Percentiles rank a stretch among this genome's conserved stretches.
These are phyloP conservation scores for Drosophila paranaensis DNA, from an alignment of 2,888 invertebrate species.

Conservation along the genomic window DNA sequence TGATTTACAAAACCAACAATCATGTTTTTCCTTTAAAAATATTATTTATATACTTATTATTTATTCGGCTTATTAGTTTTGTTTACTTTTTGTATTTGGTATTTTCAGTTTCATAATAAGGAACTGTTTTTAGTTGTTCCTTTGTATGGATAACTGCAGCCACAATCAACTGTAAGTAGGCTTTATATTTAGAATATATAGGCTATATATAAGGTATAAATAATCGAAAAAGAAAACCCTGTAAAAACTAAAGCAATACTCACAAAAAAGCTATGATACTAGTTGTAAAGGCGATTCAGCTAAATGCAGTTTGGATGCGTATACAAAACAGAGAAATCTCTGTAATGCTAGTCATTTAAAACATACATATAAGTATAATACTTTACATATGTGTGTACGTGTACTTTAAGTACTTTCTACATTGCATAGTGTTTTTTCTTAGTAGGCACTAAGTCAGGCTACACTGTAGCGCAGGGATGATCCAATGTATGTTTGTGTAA, in stretches of 20 bases:
- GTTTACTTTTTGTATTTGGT: not conserved
- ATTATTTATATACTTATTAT: not conserved
- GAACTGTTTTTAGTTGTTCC: not conserved
- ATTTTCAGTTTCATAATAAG: not conserved
- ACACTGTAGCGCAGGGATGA: conserved; percentile 79
- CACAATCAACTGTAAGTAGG: conserved; percentile 60
- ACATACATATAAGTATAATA: conserved; percentile 12
- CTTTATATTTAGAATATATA: conserved; percentile 10
- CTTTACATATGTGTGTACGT: conserved; percentile 3
- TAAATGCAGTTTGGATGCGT: conserved; percentile 51
- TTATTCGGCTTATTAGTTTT: not conserved
- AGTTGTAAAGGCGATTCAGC: conserved; percentile 66
- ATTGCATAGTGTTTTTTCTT: conserved; percentile 15
- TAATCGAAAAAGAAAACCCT: conserved; percentile 64
- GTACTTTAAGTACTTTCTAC: conserved; percentile 56
- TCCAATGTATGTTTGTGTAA: conserved; percentile 44
- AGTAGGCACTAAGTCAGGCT: conserved; percentile 72
- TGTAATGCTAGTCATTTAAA: conserved; percentile 29
- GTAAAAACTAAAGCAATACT: conserved; percentile 83
- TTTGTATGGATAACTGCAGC: conserved; percentile 26
- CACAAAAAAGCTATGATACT: conserved; percentile 84
- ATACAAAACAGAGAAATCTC: conserved; percentile 57
- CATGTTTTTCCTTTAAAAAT: conserved; percentile 18
- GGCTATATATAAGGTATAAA: conserved; percentile 32
- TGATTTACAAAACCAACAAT: conserved; percentile 33